Evolutionary conservation across 2,797 vertebrate species (phyloP), one percentile per base, ranked within the genome.

Genomic region (Valencia hispanica): DNA sequence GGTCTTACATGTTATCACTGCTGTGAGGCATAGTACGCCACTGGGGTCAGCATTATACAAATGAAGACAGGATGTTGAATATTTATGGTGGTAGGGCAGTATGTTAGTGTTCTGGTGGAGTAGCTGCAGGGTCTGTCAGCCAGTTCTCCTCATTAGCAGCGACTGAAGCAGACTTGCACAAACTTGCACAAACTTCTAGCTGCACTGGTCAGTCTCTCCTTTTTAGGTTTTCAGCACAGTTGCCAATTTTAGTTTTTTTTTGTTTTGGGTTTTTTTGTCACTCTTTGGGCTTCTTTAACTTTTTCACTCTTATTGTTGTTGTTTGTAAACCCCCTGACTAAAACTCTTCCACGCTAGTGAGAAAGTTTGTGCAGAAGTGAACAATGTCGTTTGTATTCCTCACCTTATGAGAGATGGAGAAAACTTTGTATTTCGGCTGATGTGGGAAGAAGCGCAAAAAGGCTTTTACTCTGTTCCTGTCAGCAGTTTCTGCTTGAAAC

Each of bases 401-500:
- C 84, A 70, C 80, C 79, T 82, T 43, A 79, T 75, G 79, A 66
- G 70, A 78, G 73, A 71, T 51, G 27, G 73, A 82, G 68, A 75
- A 79, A 84, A 85, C 59, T 87, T 80, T 84, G 77, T 87, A 68
- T 74, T 73, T 63, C 0, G 55, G 83, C 74, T 85, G 80, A 86
- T 70, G 90, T 86, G 87, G 88, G 86, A 81, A 86, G 88, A 88
- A 84, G 81, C 6, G 34, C 70, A 47, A 45, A 48, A 68, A 4
- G 75, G 89, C 89, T 91, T 87, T 91, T 85, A 88, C 85, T 80
- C 71, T 50, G 80, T 78, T 84, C 88, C 91, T 87, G 89, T 90
- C 90, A 91, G 91, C 89, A 86, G 48, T 85, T 89, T 85, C 81
- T 80, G 78, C 83, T 79, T 80, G 79, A 88, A 82, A 79, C 83